Base-by-base conservation (phyloP, 2,888 invertebrate species). In the Drosophila barbarae region DNA sequence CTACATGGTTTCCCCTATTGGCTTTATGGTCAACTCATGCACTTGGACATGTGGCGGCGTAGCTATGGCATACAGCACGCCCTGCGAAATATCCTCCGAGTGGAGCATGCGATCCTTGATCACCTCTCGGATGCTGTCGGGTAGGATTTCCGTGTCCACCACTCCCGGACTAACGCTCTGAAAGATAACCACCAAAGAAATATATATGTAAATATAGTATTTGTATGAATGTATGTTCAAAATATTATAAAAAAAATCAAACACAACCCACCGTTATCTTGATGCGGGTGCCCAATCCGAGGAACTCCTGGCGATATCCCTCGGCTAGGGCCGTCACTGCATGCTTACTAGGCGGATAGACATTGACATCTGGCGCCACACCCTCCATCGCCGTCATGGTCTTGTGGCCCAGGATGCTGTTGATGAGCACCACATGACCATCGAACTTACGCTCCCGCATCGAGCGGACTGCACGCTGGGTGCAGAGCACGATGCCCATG, bases 401-500 rank as follows among this genome's bases (percentile, higher is more conserved):
- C 30, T 67, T 70, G 64, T 90, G 89, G 0, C 89, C 89, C n/a
- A 81, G 41, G 15, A 86, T 67, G 61, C 89, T 89, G 59, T 90
- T 91, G 32, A 91, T 87, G 21, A 90, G 83, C 28, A 92, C 85
- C 26, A 92, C 88, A 69, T 91, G 91, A 1, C 91, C 91, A 72
- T 91, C 90, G 28, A 86, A 74, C 2, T 90, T 88, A 2, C 87
- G 84, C 18, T 75, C 76, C 56, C 83, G 89, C 92, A 92, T 92
- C 1, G 90, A 90, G 1, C 87, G 85, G 18, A 91, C 87, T 2
- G 91, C 92, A 21, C 88, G 89, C 4, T 91, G 89, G 0, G 91
- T 88, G 75, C 91, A 91, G 50, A 89, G 60, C 0, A 91, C 79
- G 1, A 90, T 77, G 3, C 90, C 91, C 73, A 88, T 90, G 1